Percentiles rank a stretch among this genome's conserved stretches.
Conservation (phyloP, 2,113 vertebrate species). For the Lepus americanus region DNA sequence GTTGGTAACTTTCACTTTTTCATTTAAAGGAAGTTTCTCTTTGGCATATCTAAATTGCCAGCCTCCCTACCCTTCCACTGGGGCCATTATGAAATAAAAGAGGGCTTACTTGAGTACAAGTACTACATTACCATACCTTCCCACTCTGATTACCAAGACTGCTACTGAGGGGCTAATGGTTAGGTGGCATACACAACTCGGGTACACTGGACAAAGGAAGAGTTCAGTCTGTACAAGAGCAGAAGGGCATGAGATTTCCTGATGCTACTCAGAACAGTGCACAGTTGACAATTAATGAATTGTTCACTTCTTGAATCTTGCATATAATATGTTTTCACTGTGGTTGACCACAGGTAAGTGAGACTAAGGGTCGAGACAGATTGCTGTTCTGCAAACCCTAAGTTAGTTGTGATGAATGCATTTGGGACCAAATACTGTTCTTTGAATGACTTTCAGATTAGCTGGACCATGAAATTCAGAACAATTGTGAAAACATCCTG, state of each 20-base stretch:
- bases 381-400: background rate
- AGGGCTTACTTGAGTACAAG: background rate
- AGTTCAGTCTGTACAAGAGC: background rate
- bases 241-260: background rate
- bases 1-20: too few species aligned
- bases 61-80: background rate
- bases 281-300: background rate
- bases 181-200: too few species aligned
- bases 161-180: too few species aligned
- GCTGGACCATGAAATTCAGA: background rate
- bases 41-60: background rate
- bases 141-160: background rate
- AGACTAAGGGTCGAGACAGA: background rate
- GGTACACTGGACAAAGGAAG: background rate
- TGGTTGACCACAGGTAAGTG: background rate
- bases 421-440: background rate
- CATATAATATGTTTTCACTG: background rate
- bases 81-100: background rate
- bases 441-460: conserved; percentile 33
- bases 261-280: background rate
- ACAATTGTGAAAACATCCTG: background rate
- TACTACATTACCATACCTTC: background rate
- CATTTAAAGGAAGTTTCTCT: background rate
- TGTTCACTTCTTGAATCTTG: background rate
- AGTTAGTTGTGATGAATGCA: background rate